A percentile compares a stretch with the other conserved stretches of the same genome.
These are phyloP conservation scores for Cephonodes hylas DNA, from an alignment of 2,888 invertebrate species.

Conservation along the genomic window DNA sequence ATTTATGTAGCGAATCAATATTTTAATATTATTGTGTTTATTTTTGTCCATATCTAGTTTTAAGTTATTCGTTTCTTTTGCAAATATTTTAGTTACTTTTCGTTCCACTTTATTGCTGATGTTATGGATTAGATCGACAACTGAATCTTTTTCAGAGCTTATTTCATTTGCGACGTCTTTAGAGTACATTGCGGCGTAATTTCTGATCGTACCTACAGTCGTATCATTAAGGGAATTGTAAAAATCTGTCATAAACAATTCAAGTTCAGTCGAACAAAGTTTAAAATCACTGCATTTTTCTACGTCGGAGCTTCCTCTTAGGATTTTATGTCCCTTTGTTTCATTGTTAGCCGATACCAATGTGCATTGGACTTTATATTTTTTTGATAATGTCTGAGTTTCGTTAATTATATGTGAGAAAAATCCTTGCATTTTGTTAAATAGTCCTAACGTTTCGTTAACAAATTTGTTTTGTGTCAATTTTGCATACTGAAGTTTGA, in stretches of 20 bases:
- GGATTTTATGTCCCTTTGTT: background rate
- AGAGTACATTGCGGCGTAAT: constrained; percentile 59
- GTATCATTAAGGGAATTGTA: constrained; percentile 52
- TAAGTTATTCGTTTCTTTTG: constrained; percentile 34
- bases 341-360: background rate
- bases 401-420: constrained; percentile 38
- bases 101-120: constrained; percentile 29
- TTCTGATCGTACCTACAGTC: constrained; percentile 42
- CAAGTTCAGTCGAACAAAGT: constrained; percentile 55
- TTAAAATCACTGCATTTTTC: constrained; percentile 38
- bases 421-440: constrained; percentile 39
- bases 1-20: constrained; percentile 38
- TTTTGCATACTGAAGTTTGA: constrained; percentile 32
- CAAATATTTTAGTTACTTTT: constrained; percentile 36
- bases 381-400: constrained; percentile 30
- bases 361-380: constrained; percentile 40
- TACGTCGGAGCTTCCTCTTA: background rate
- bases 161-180: constrained; percentile 44
- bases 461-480: constrained; percentile 20
- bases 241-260: constrained; percentile 42
- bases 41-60: constrained; percentile 39
- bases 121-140: constrained; percentile 35
- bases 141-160: constrained; percentile 33
- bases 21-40: constrained; percentile 36
- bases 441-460: constrained; percentile 27